These are phyloP conservation scores for Prolemur simus DNA, from an alignment of 2,113 vertebrate species.

Conservation along the genomic window DNA sequence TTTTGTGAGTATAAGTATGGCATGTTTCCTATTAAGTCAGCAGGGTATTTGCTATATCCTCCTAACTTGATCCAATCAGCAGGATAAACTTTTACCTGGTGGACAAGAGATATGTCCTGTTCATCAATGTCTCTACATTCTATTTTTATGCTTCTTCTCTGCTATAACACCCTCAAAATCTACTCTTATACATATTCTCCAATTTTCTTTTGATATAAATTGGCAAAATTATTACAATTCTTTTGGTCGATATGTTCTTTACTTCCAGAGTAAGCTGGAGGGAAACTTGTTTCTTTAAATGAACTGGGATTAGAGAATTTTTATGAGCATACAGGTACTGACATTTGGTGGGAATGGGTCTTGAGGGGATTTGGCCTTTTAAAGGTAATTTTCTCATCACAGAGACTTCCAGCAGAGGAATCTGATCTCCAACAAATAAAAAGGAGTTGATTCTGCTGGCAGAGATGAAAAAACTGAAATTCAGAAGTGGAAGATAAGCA, in stretches of 20 bases:
- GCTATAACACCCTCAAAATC: neutral
- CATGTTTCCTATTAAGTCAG: neutral
- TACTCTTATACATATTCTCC: neutral
- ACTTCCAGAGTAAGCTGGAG: neutral
- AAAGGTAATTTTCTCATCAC: neutral
- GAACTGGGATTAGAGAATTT: neutral
- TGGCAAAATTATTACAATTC: neutral
- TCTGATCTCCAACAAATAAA: neutral
- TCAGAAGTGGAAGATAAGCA: neutral
- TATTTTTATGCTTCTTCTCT: neutral
- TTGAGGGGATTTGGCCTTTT: neutral
- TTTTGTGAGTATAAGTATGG: neutral
- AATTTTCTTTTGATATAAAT: neutral
- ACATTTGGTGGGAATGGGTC: neutral
- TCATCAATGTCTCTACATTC: neutral
- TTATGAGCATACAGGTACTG: fast-evolving
- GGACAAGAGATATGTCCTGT: neutral
- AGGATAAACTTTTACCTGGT: neutral
- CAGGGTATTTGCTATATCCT: neutral
- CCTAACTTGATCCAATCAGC: neutral
- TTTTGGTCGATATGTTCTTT: neutral
- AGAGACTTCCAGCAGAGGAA: neutral
- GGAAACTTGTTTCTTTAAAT: neutral
- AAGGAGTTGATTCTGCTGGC: neutral
- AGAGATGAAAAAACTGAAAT: neutral